A percentile compares a stretch with the other conserved stretches of the same genome.
Conservation (phyloP, 2,797 vertebrate species). For the Parotocinclus haroldoi region DNA sequence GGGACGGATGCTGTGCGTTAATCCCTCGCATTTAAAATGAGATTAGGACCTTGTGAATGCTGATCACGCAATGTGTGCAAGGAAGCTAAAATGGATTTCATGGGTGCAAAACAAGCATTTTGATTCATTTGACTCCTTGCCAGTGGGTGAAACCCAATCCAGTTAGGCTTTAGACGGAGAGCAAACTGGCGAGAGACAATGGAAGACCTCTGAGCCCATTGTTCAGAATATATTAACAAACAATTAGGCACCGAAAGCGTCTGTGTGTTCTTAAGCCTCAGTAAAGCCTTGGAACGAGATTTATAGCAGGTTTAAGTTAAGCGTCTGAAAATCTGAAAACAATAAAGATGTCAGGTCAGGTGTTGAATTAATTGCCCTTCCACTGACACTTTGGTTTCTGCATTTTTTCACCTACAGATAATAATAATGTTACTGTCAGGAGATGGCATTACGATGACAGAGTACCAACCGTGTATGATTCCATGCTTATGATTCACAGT, state of each 20-base stretch:
- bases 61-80: slow-evolving; percentile 27
- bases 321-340: no score
- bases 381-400: no score
- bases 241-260: slow-evolving; percentile 2
- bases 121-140: slow-evolving; percentile 39
- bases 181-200: slow-evolving; percentile 7
- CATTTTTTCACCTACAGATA: no score
- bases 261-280: slow-evolving; percentile 11
- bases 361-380: no score
- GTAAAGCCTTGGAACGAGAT: slow-evolving; percentile 9
- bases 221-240: slow-evolving; percentile 25
- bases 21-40: slow-evolving; percentile 48
- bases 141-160: slow-evolving; percentile 32
- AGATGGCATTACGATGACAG: no score
- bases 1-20: slow-evolving; percentile 43
- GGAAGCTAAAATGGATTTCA: slow-evolving; percentile 48
- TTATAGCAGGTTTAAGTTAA: background rate
- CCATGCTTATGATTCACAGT: no score
- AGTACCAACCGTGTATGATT: no score
- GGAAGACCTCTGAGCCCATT: slow-evolving; percentile 8
- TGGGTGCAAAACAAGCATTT: slow-evolving; percentile 44
- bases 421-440: no score
- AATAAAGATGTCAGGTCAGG: no score
- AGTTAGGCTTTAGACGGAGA: background rate
- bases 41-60: slow-evolving; percentile 49